Evolutionary conservation across 2,113 vertebrate species (phyloP).

Genomic region (Corythornis madagascariensis): DNA sequence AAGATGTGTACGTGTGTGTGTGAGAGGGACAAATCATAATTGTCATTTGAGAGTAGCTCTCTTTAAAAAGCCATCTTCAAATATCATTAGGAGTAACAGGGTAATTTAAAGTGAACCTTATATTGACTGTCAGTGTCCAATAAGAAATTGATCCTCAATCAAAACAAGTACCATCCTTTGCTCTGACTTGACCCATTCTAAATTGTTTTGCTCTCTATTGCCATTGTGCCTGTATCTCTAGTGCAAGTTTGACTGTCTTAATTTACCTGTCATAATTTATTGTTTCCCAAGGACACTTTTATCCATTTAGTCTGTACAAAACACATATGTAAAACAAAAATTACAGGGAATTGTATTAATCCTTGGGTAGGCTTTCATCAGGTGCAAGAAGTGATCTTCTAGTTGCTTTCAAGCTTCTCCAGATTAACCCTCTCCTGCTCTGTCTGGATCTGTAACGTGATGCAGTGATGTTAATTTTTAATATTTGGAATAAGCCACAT

Average conservation of each 20-base stretch:
- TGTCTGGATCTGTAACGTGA: background rate
- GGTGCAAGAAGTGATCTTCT: background rate
- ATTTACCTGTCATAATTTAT: background rate
- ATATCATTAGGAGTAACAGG: fast-evolving
- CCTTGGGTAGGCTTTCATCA: background rate
- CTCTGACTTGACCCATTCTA: background rate
- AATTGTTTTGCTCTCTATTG: background rate
- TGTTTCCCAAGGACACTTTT: background rate
- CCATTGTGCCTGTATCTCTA: background rate
- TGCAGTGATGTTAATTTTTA: background rate
- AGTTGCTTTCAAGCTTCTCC: background rate
- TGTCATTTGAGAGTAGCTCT: background rate
- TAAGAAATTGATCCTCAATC: background rate
- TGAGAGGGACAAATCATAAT: background rate
- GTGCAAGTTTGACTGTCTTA: background rate
- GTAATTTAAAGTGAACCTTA: background rate
- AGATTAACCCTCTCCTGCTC: background rate
- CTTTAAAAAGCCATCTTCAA: background rate
- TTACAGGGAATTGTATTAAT: fast-evolving
- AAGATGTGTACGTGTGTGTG: background rate
- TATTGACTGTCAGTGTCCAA: background rate
- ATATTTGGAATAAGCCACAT: background rate
- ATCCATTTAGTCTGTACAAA: background rate
- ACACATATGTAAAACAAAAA: background rate
- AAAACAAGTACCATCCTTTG: background rate